Percentiles rank a stretch among this genome's conserved stretches.
These are phyloP conservation scores for Alligator sinensis DNA, from an alignment of 2,113 vertebrate genomes.

Conservation along the genomic window DNA sequence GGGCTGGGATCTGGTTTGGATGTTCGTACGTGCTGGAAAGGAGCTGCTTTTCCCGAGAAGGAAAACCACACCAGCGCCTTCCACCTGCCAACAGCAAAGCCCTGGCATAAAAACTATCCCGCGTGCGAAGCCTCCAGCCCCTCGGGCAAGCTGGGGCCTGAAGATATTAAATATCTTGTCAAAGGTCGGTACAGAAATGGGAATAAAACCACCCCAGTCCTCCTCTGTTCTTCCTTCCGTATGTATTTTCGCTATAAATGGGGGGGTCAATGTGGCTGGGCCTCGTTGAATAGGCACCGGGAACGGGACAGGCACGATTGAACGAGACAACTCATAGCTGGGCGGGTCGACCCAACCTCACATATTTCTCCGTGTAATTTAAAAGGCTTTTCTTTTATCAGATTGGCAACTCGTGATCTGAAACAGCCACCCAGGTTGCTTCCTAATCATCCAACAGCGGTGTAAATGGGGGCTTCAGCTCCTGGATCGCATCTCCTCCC, in stretches of 20 bases:
- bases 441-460: constrained; percentile 31
- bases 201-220: background rate
- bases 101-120: background rate
- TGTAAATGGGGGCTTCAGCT: constrained; percentile 18
- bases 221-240: too few relatives aligned
- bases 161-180: background rate
- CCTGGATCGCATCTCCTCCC: background rate
- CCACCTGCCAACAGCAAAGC: background rate
- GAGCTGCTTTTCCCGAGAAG: background rate
- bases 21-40: background rate
- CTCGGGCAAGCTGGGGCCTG: background rate
- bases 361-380: background rate
- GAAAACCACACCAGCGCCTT: background rate
- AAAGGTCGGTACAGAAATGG: rapidly evolving
- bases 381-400: background rate
- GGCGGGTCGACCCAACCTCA: background rate
- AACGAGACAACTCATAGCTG: background rate
- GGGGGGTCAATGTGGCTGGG: too few relatives aligned
- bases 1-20: background rate
- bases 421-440: background rate
- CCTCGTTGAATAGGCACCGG: background rate
- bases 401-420: constrained; percentile 15
- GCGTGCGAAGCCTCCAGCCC: background rate
- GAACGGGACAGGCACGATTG: rapidly evolving
- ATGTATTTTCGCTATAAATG: background rate